Percentiles rank a stretch among this genome's conserved stretches.
Evolutionary conservation across 1,140 invertebrate species (phyloP).

Genomic region (Heterodera schachtii): DNA sequence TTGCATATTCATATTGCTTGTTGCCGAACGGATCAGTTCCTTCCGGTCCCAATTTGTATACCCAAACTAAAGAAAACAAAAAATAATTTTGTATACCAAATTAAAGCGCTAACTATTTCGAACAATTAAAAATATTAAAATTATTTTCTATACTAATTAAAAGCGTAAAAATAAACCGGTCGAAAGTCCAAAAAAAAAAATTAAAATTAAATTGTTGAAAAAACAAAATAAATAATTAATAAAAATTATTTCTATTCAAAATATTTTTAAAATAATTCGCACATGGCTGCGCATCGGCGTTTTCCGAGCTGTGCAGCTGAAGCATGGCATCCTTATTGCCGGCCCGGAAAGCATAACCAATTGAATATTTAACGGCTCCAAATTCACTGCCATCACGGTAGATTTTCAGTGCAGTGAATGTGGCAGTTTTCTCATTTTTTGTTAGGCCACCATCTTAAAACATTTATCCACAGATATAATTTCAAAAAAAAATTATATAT

Average conservation of each 20-base stretch:
- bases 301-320: constrained; percentile 64
- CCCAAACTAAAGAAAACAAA: constrained; percentile 57
- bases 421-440: constrained; percentile 65
- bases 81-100: neutral
- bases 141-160: neutral
- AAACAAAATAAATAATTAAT: too few species aligned
- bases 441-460: constrained; percentile 65
- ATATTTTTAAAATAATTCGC: constrained; percentile 35
- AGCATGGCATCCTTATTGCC: constrained; percentile 66
- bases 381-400: constrained; percentile 65
- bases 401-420: constrained; percentile 65
- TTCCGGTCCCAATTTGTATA: constrained; percentile 65
- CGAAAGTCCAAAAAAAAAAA: too few species aligned
- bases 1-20: constrained; percentile 65
- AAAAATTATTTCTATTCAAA: neutral
- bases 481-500: too few species aligned
- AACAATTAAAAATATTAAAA: neutral
- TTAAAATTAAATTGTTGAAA: too few species aligned
- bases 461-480: too few species aligned
- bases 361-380: constrained; percentile 62
- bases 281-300: constrained; percentile 64
- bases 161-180: too few species aligned
- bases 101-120: too few species aligned
- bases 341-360: constrained; percentile 66
- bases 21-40: constrained; percentile 65